Conservation (phyloP, 2,797 vertebrate species). For the Trachurus trachurus region DNA sequence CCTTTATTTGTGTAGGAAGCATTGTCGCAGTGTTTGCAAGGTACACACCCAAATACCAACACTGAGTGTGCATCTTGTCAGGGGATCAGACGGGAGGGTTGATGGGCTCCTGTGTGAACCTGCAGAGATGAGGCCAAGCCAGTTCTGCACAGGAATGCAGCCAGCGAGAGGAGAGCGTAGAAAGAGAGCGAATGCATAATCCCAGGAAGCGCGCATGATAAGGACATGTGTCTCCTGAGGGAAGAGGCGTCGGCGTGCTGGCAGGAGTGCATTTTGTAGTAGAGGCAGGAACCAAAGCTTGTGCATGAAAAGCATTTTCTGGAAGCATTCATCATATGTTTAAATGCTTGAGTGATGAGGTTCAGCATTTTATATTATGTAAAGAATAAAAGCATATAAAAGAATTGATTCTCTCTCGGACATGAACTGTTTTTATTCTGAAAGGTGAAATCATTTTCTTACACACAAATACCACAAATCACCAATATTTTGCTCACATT, state of each 20-base stretch:
- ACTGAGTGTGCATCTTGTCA: slow-evolving; percentile 30
- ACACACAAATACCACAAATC: background rate
- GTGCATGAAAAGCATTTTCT: slow-evolving; percentile 29
- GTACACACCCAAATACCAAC: slow-evolving; percentile 55
- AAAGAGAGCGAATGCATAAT: slow-evolving; percentile 26
- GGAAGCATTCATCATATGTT: slow-evolving; percentile 10
- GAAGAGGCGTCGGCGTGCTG: slow-evolving; percentile 14
- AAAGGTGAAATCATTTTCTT: background rate
- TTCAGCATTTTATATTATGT: background rate
- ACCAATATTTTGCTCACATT: background rate
- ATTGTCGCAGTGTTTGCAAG: slow-evolving; percentile 19
- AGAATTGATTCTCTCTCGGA: background rate
- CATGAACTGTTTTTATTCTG: background rate
- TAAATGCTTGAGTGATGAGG: background rate
- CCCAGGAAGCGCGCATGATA: slow-evolving; percentile 31
- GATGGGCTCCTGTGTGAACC: slow-evolving; percentile 63
- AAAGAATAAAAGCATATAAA: background rate
- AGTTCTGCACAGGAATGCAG: slow-evolving; percentile 62
- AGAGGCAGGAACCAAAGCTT: slow-evolving; percentile 17
- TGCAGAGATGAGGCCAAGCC: slow-evolving; percentile 54
- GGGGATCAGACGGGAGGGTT: slow-evolving; percentile 34
- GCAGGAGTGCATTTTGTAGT: slow-evolving; percentile 28
- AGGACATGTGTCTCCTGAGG: slow-evolving; percentile 38
- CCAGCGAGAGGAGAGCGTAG: slow-evolving; percentile 7
- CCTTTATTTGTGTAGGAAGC: slow-evolving; percentile 18